Base-by-base conservation (phyloP, 2,113 vertebrate genomes). In the Xiphias gladius region DNA sequence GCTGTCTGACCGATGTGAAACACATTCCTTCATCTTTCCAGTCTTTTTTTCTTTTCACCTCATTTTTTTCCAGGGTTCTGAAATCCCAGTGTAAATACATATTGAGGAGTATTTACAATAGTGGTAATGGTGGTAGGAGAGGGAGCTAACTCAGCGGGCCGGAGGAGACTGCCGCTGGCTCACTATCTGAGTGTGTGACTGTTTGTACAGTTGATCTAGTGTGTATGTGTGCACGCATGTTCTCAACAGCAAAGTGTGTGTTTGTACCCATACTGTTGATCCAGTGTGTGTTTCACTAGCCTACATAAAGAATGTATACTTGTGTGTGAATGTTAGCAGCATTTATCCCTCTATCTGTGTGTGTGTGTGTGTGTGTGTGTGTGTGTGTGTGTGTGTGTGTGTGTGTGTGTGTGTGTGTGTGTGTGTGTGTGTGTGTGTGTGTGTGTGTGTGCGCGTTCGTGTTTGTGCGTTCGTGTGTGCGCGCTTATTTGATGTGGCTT, bases 81-180 rank as follows among this genome's bases (percentile, higher is more conserved):
- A 87, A 82, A 88, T 90, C 88, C 77, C 75, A 86, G 85, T 86
- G 82, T 92, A 92, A 92, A 91, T 90, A 91, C 85, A 86, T 85
- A 88, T 86, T 83, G 90, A 88, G 89, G 82, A 85, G 86, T 92
- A 90, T 92, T 91, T 92, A 93, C 90, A 92, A 90, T 91, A 89
- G 89, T 87, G 91, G 92, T 91, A 82, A 90, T 64, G 79, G 79
- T 82, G 91, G 91, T 92, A 50, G 83, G 62, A 88, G 87, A 90
- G 83, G 81, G 79, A 88, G 88, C 90, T 84, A 82, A 80, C 63
- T 89, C 87, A 85, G 91, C 72, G 74, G 81, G 72, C 73, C 55
- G 7, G 55, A 85, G 73, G 62, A 85, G 87, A 78, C 84, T 80
- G 80, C 83, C 22, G 37, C 76, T 80, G 86, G 83, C 85, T 65